These are phyloP conservation scores for Gymnogyps californianus DNA, from an alignment of 2,113 vertebrate species.

Conservation along the genomic window DNA sequence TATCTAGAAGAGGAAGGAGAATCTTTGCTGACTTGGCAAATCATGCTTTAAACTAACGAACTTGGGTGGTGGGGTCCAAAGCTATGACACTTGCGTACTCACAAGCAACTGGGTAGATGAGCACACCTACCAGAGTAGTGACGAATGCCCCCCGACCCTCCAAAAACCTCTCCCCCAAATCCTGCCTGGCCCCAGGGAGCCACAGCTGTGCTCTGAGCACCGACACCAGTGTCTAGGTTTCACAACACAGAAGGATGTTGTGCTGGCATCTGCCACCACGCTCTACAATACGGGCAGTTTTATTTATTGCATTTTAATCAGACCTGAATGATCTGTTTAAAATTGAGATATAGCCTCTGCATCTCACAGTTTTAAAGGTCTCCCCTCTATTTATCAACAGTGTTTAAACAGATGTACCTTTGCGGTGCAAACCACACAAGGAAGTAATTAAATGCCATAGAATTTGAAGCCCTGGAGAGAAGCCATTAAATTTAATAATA, in stretches of 20 bases:
- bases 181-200: neutral
- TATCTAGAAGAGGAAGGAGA: rapidly evolving
- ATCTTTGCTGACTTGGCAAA: neutral
- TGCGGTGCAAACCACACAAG: neutral
- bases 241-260: neutral
- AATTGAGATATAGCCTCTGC: neutral
- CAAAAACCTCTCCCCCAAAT: neutral
- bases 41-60: neutral
- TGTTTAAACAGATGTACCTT: neutral
- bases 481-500: conserved; percentile 11
- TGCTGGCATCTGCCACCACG: neutral
- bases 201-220: neutral
- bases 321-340: neutral
- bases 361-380: neutral
- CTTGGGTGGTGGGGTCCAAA: neutral
- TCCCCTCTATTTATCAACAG: neutral
- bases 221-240: neutral
- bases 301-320: neutral
- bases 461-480: neutral
- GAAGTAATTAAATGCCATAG: neutral
- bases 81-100: rapidly evolving
- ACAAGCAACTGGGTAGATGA: too few species aligned
- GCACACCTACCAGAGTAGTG: neutral
- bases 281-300: neutral
- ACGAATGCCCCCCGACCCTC: rapidly evolving